Percentiles rank a stretch among this genome's conserved stretches.
These are phyloP conservation scores for Yoshiicerus persimilis DNA, from an alignment of 1,140 invertebrate genomes.

Conservation along the genomic window DNA sequence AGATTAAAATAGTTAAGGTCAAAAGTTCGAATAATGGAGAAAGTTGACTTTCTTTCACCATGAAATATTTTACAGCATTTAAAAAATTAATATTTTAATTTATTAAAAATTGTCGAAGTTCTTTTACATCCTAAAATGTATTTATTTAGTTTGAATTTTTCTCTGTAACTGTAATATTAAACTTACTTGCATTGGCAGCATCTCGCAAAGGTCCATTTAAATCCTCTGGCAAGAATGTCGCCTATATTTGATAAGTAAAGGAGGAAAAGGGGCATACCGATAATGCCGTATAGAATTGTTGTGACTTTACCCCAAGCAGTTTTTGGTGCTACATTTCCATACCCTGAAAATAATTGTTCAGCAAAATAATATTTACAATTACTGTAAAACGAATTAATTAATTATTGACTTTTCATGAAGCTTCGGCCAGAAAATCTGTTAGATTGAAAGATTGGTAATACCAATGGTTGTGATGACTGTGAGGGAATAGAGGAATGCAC, in stretches of 20 bases:
- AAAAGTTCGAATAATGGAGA: neutral
- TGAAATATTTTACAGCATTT: too few species aligned
- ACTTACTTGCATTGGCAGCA: constrained; percentile 72
- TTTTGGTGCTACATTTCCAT: constrained; percentile 89
- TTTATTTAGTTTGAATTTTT: too few species aligned
- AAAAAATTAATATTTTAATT: too few species aligned
- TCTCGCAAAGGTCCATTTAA: constrained; percentile 90
- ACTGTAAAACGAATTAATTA: too few species aligned
- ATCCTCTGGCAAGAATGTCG: constrained; percentile 91
- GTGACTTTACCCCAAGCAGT: constrained; percentile 89
- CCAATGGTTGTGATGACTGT: constrained; percentile 96
- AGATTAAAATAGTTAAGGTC: neutral
- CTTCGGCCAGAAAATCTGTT: too few species aligned
- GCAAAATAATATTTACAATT: too few species aligned
- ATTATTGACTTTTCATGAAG: too few species aligned
- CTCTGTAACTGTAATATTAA: too few species aligned
- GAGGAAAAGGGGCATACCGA: constrained; percentile 94
- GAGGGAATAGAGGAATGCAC: constrained; percentile 88
- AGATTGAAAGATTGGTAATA: too few species aligned
- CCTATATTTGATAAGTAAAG: constrained; percentile 94
- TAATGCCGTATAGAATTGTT: constrained; percentile 92
- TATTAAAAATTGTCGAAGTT: too few species aligned
- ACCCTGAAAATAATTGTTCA: constrained; percentile 67
- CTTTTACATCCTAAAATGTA: too few species aligned
- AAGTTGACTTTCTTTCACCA: neutral